Base-by-base conservation (phyloP, 2,113 vertebrate genomes). In the Candoia aspera region DNA sequence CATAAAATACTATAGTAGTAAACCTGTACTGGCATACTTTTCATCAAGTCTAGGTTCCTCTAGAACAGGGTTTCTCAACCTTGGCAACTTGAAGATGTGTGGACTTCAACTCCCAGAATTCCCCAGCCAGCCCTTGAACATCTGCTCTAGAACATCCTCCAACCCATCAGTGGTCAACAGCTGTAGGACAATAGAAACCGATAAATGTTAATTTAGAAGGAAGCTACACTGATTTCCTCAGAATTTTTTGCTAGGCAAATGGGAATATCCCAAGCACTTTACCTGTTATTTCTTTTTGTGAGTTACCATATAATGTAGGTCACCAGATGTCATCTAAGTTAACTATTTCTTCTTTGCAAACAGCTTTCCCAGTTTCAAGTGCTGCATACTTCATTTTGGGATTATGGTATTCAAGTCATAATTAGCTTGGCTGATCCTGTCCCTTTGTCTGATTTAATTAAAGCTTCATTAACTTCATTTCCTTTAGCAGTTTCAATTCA, bases 401-500 rank as follows among this genome's bases (percentile, higher is more conserved):
- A 91, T 91, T 87, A 87, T 46, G 26, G 49, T 49, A n/a, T n/a
- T 57, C 17, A 5, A 26, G 8, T 46, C 49, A n/a, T 42, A 91
- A 79, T 87, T 46, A 46, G 60, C 62, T 73, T 37, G 33, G 62
- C 85, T 46, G 85, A 23, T 33, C 62, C 53, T 58, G 53, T 46
- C 85, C 46, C 13, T 57, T 87, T 79, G 37, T 42, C 23, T 64
- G 84, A 23, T 62, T 37, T 49, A 68, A 3, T 87, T 91, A 57
- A 73, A 85, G n/a, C 84, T 91, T 42, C 46, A 57, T 87, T 58
- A 57, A 58, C 57, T 91, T 87, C 62, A 73, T 87, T 57, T 58
- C 53, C 64, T 87, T 49, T 87, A 55, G 53, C 90, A 91, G 11
- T 79, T 79, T 87, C 62, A 58, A 29, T 58, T 9, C 60, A 8